phyloP scores from a whole-genome alignment of 2,797 vertebrate species.

The Crenichthys baileyi region DNA sequence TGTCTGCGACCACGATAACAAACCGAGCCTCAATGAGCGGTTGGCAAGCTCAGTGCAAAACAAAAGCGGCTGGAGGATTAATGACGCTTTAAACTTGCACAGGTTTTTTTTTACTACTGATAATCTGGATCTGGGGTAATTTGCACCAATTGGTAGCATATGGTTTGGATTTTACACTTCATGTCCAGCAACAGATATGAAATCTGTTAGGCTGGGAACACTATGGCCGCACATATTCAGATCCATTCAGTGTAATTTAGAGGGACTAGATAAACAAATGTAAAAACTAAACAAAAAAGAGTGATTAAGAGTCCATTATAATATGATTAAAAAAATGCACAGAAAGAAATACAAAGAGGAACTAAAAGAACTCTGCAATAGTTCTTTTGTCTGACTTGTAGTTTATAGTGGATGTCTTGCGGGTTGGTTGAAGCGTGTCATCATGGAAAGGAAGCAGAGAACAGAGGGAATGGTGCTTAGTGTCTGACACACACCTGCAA shows the following conservation, averaged over 20 bases:
- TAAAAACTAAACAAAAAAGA: conserved; percentile 7
- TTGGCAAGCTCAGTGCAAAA: conserved; percentile 75
- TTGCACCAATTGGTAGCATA: conserved; percentile 78
- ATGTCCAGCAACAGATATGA: conserved; percentile 73
- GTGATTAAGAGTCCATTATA: not conserved
- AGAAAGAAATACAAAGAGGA: conserved; percentile 8
- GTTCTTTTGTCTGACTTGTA: conserved; percentile 46
- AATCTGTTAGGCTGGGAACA: conserved; percentile 66
- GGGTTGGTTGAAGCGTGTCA: conserved; percentile 62
- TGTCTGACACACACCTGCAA: conserved; percentile 79
- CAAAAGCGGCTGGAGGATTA: conserved; percentile 78
- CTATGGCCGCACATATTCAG: conserved; percentile 35
- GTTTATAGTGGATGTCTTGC: conserved; percentile 51
- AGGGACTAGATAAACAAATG: conserved; percentile 35
- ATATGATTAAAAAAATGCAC: not conserved
- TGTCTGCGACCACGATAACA: conserved; percentile 80
- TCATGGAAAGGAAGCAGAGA: conserved; percentile 61
- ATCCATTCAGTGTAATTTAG: conserved; percentile 43
- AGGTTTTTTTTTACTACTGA: conserved; percentile 68
- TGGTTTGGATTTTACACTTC: conserved; percentile 69
- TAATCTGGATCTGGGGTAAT: conserved; percentile 78
- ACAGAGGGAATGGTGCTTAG: conserved; percentile 68
- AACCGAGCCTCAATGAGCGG: conserved; percentile 66
- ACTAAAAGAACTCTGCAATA: conserved; percentile 32
- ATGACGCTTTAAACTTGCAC: conserved; percentile 81